Evolutionary conservation across 2,888 invertebrate genomes (phyloP), one percentile per base, ranked within the genome.

Genomic region (Drosophila antonietae): DNA sequence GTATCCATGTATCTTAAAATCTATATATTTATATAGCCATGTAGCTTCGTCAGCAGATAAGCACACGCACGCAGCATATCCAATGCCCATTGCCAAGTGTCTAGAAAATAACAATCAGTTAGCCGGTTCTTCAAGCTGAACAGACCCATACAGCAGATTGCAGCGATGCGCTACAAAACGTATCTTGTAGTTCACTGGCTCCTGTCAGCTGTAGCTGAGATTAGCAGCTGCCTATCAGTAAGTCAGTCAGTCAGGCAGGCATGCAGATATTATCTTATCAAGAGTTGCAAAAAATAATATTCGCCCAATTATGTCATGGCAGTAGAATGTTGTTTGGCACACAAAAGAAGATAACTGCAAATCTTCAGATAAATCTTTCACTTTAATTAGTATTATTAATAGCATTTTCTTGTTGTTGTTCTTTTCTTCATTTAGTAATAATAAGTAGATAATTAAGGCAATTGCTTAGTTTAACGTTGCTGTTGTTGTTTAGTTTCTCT

Each of bases 111-210:
- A 68, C 59, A 53, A 72, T 88, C 83, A 75, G 83, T 88, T 88
- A 83, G 86, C 73, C 76, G 88, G 86, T 86, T 83, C 88, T 83
- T 83, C 88, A 75, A 83, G 86, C 78, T 41, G 28, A 44, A 28
- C 49, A 41, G 35, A 37, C 14, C 14, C 33, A 15, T 10, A 18
- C 33, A 41, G 12, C 73, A 66, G 83, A 83, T 66, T 86, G 83
- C 83, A 86, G 71, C 74, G 70, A 83, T 63, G 85, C 82, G 88
- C 76, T 87, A 68, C 61, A 84, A 37, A 37, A n/a, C 60, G 66
- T 73, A 75, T 83, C 64, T 72, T 57, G 55, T 65, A 73, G 66
- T 37, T 71, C 47, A 49, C 61, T 71, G 49, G 44, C 31, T 43
- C 65, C 64, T 66, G 82, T 68, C 88, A 86, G 83, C 74, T 81